A percentile compares a stretch with the other conserved stretches of the same genome.
phyloP scores from a whole-genome alignment of 2,797 vertebrate genomes.

The Lemur catta region DNA sequence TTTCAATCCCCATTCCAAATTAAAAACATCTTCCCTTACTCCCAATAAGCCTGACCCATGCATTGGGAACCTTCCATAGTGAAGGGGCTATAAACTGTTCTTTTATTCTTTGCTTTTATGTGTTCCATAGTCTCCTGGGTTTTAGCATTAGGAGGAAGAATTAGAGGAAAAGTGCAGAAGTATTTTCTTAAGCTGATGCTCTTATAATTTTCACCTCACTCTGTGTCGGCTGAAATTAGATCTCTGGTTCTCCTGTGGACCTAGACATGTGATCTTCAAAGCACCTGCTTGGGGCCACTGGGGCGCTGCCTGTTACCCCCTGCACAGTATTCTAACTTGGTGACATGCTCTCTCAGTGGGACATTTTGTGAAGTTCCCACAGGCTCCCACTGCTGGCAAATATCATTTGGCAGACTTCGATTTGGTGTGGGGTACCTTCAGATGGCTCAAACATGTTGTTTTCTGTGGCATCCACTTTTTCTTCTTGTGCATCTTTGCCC shows the following conservation, averaged over 20 bases:
- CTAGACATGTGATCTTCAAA: neutral
- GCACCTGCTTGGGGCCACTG: accelerated
- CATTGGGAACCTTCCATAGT: neutral
- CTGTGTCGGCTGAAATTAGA: neutral
- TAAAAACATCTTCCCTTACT: neutral
- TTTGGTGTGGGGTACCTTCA: neutral
- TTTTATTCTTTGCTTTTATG: neutral
- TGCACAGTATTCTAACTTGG: neutral
- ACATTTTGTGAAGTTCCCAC: neutral
- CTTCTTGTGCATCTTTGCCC: neutral
- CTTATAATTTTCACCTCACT: neutral
- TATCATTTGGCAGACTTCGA: neutral
- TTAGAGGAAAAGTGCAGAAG: neutral
- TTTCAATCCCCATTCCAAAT: neutral
- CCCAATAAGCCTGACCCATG: neutral
- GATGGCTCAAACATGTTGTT: neutral
- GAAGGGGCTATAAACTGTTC: neutral
- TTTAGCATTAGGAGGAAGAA: neutral
- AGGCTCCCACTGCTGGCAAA: neutral
- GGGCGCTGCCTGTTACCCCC: accelerated
- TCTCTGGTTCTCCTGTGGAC: neutral
- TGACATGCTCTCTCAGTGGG: neutral
- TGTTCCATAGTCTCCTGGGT: neutral
- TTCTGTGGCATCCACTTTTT: neutral
- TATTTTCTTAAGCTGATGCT: neutral